phyloP scores from a whole-genome alignment of 2,888 invertebrate genomes.

The Girardia tigrina region DNA sequence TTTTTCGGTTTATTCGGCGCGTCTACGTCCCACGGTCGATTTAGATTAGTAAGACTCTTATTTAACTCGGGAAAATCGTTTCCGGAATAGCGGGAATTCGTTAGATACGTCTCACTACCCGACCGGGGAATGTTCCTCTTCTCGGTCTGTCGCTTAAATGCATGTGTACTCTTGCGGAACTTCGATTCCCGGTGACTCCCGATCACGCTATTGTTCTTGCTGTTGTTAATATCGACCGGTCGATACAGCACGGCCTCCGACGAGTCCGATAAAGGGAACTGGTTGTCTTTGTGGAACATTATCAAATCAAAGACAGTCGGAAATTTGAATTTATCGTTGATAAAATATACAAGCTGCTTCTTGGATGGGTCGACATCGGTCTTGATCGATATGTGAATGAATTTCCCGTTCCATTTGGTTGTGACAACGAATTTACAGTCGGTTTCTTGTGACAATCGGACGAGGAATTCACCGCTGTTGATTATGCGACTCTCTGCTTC shows the following conservation, averaged over 20 bases:
- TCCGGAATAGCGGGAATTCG: not conserved
- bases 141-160: not conserved
- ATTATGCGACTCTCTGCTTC: not conserved
- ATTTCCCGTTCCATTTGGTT: not conserved
- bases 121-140: not conserved
- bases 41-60: not conserved
- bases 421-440: not conserved
- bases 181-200: not conserved
- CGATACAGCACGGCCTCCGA: not conserved
- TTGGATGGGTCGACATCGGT: not conserved
- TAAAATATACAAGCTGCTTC: not conserved
- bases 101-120: not conserved
- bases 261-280: not conserved
- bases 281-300: not conserved
- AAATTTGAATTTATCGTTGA: not conserved
- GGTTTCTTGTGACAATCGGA: not conserved
- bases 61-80: not conserved
- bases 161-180: not conserved
- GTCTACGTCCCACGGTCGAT: not conserved
- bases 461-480: not conserved
- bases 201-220: not conserved
- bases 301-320: not conserved
- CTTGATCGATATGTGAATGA: not conserved
- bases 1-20: constrained; percentile 9
- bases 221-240: not conserved